Base-by-base conservation (phyloP, 2,888 invertebrate genomes). In the Notodonta ziczac region DNA sequence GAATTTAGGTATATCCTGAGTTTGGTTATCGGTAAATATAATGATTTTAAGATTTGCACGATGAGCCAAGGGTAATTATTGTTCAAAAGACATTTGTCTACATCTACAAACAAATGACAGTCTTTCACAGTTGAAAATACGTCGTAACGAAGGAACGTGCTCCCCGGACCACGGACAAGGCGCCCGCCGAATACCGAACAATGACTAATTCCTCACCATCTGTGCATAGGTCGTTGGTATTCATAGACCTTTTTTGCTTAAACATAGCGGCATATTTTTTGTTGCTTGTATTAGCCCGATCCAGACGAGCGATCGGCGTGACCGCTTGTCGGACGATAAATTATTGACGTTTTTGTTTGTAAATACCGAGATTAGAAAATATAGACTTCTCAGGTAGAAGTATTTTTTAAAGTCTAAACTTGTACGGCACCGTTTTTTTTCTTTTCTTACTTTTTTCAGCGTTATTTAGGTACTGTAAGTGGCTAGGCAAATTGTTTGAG, bases 181-280 rank as follows among this genome's bases (percentile, higher is more conserved):
- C 64, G 58, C 66, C 65, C 56, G 52, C 63, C 50, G 42, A 40
- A 56, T 66, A 76, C 74, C 67, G 61, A 64, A 77, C 78, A 74
- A 78, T 80, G 69, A 73, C 72, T 75, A 74, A 79, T 76, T 69
- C 72, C 69, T 63, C 55, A 64, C 63, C 66, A 70, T 73, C 66
- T 70, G 61, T 56, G 57, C 61, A 65, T 73, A 65, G 73, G 70
- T 79, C 73, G 73, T 71, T 72, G 69, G 64, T 75, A 71, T 69
- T 70, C 70, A 70, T 70, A 73, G 61, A 70, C 66, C 5, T 59
- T 66, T 70, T 74, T 69, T 69, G 56, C 63, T 63, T 44, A 13
- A 59, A 58, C 54, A 62, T 75, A 77, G 69, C 76, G 68, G 78
- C 59, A 61, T 53, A 63, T 76, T 78, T 80, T 79, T 78, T 75